Percentiles rank a stretch among this genome's conserved stretches.
These are phyloP conservation scores for Oryzias sinensis DNA, from an alignment of 2,797 vertebrate species.

Conservation along the genomic window DNA sequence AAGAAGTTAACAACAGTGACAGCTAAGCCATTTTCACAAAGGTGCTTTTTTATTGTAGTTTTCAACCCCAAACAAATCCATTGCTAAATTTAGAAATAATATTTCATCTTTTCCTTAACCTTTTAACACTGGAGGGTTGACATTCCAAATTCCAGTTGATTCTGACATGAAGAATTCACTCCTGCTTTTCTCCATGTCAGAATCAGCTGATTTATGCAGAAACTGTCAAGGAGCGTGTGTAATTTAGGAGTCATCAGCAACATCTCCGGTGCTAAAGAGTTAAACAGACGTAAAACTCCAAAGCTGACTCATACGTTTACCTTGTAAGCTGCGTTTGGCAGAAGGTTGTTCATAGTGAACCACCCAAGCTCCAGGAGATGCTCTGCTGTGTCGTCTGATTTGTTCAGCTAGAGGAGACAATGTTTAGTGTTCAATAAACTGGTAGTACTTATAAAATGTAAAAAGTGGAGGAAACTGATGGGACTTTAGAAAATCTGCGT, in stretches of 20 bases:
- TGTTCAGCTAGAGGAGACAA: slow-evolving; percentile 84
- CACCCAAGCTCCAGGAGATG: slow-evolving; percentile 96
- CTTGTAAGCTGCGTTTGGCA: slow-evolving; percentile 96
- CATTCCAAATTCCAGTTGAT: too few relatives aligned
- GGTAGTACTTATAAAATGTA: neutral
- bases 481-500: too few relatives aligned
- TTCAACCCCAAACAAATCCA: neutral
- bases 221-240: too few relatives aligned
- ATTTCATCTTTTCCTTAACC: too few relatives aligned
- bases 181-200: too few relatives aligned
- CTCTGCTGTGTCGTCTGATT: slow-evolving; percentile 96
- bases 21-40: neutral
- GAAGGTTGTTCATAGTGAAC: slow-evolving; percentile 98
- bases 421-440: slow-evolving; percentile 4
- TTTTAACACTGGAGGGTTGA: too few relatives aligned
- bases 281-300: too few relatives aligned
- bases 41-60: slow-evolving; percentile 2
- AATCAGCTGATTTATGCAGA: too few relatives aligned
- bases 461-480: neutral
- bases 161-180: too few relatives aligned
- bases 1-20: slow-evolving; percentile 11
- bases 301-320: slow-evolving; percentile 50
- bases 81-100: too few relatives aligned
- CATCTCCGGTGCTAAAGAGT: too few relatives aligned
- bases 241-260: too few relatives aligned